Evolutionary conservation across 2,113 vertebrate species (phyloP).

Genomic region (Laticauda laticaudata): DNA sequence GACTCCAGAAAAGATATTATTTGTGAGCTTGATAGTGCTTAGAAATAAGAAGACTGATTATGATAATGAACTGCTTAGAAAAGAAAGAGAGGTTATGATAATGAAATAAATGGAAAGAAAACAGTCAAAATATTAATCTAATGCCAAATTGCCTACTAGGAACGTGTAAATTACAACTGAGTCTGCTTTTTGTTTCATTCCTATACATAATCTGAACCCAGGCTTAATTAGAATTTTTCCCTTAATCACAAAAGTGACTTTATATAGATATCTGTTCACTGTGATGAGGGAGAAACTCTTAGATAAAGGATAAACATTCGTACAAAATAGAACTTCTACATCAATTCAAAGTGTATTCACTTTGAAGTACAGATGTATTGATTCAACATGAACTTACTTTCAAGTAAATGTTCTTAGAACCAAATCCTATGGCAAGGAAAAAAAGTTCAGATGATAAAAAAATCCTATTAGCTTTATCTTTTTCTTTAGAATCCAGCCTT

Average conservation of each 20-base stretch:
- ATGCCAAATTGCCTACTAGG: neutral
- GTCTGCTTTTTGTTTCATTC: neutral
- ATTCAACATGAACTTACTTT: neutral
- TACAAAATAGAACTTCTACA: neutral
- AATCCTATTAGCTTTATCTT: neutral
- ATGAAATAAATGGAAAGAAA: neutral
- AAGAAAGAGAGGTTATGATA: neutral
- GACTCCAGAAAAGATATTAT: neutral
- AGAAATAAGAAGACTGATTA: neutral
- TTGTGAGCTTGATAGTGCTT: neutral
- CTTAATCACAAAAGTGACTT: neutral
- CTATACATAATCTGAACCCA: neutral
- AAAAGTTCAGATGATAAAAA: neutral
- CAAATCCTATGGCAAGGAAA: neutral
- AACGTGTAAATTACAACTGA: neutral
- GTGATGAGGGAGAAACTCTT: neutral
- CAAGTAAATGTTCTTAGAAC: neutral
- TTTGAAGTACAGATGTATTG: constrained; percentile 1
- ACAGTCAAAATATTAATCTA: neutral
- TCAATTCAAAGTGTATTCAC: neutral
- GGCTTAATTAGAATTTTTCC: neutral
- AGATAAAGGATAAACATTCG: neutral
- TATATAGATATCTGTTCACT: neutral
- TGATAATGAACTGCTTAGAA: neutral
- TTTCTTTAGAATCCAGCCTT: neutral